Base-by-base conservation (phyloP, 37 sponge, comb jelly and placozoan genomes). In the Halichondria panicea region DNA sequence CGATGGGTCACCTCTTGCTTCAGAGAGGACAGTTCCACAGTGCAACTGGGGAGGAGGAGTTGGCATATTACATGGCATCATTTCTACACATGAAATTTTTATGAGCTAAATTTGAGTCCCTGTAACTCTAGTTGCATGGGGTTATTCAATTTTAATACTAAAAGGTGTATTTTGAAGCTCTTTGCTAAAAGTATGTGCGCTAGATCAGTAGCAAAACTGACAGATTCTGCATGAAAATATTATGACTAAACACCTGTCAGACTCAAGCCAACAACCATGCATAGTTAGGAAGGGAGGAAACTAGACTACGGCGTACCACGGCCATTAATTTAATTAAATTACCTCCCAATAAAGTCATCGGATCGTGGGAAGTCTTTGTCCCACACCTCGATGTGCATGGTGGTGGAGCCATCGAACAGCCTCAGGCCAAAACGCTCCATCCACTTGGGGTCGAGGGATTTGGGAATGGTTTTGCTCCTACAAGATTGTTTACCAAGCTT, bases 341-440 rank as follows among this genome's bases (percentile, higher is more conserved):
- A 97, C 97, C 79, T 73, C 43, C 97, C 97, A 43, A 97, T 97
- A 71, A 79, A 93, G 69, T 88, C 84, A 83, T 97, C 97, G 24
- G 77, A 50, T 25, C 81, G 69, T 2, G 80, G 82, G 39, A 89
- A 82, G 63, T 93, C 89, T 45, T 71, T 76, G 74, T 97, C 94
- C 82, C 83, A 97, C 0, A 90, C 97, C 46, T 89, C 92, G 44
- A 97, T 60, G 75, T 84, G 78, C 5, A 97, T 82, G 8, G 58
- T 75, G 33, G 68, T 75, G 43, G 69, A 55, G 55, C 81, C 92
- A 27, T 89, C 87, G 67, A 83, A 91, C 79, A 97, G 68, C 24
- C 84, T 55, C 63, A 97, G 59, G 52, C 85, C 89, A 82, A 93
- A 97, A 67, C 75, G 33, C 77, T 97, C 94, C 68, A 87, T 90